A percentile compares a stretch with the other conserved stretches of the same genome.
Evolutionary conservation across 2,888 invertebrate species (phyloP).

Genomic region (Sylvicola fuscatus): DNA sequence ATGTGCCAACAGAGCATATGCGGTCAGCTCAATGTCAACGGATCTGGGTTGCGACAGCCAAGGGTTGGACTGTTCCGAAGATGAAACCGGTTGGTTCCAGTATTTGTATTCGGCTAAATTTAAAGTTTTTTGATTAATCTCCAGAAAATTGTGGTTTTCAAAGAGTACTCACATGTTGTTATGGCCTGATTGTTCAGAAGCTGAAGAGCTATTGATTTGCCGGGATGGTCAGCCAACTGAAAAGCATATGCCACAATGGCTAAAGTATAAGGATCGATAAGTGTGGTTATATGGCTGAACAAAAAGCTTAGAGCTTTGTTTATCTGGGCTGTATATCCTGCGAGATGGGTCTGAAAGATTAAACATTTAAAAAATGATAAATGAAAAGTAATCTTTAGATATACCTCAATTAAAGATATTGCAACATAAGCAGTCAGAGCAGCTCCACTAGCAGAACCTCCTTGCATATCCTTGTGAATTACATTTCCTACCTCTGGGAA

Average conservation of each 20-base stretch:
- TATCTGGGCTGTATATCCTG: conserved; percentile 39
- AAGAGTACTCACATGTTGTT: conserved; percentile 18
- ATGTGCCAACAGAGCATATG: conserved; percentile 66
- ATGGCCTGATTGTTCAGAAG: conserved; percentile 28
- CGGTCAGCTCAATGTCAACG: conserved; percentile 53
- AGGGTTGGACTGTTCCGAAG: too few relatives aligned
- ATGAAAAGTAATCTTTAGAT: too few relatives aligned
- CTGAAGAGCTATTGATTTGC: conserved; percentile 37
- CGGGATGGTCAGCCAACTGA: conserved; percentile 51
- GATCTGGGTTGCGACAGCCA: neutral
- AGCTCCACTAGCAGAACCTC: conserved; percentile 46
- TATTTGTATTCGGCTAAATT: too few relatives aligned
- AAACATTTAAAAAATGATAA: too few relatives aligned
- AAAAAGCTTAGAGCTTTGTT: conserved; percentile 63
- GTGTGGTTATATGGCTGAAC: conserved; percentile 39
- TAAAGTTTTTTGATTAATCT: too few relatives aligned
- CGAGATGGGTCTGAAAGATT: conserved; percentile 12
- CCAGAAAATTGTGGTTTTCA: conserved; percentile 1
- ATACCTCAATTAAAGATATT: conserved; percentile 46
- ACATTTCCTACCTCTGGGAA: conserved; percentile 64
- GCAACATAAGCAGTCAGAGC: conserved; percentile 62
- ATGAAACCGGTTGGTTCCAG: too few relatives aligned
- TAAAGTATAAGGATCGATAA: conserved; percentile 49
- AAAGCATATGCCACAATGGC: conserved; percentile 62
- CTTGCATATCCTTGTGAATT: conserved; percentile 54